These are phyloP conservation scores for Vulpes lagopus DNA, from an alignment of 2,113 vertebrate species.

Conservation along the genomic window DNA sequence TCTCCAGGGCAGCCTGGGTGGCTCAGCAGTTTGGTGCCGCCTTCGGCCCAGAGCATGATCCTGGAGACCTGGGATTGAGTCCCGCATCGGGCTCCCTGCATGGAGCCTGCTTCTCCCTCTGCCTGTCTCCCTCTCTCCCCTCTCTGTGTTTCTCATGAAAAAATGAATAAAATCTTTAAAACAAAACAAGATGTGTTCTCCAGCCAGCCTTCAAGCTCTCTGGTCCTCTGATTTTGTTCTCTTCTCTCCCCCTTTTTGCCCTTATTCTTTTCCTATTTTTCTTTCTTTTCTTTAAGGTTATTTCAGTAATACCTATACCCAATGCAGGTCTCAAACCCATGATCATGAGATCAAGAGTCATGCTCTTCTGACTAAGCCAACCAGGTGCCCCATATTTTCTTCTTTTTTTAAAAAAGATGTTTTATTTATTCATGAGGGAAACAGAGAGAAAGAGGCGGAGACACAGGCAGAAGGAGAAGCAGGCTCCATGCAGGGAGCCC, in stretches of 20 bases:
- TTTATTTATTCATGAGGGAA: not conserved
- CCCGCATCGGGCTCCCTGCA: too few relatives aligned
- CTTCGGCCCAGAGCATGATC: too few relatives aligned
- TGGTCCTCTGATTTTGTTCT: not conserved
- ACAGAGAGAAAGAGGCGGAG: not conserved
- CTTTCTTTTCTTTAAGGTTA: not conserved
- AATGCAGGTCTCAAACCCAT: not conserved
- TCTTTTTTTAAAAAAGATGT: not conserved
- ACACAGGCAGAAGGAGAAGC: not conserved
- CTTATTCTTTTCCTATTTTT: not conserved
- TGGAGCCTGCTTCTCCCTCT: too few relatives aligned
- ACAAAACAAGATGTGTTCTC: not conserved
- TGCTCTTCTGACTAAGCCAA: not conserved
- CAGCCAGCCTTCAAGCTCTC: not conserved
- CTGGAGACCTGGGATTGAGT: too few relatives aligned
- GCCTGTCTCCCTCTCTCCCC: too few relatives aligned
- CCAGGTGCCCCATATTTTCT: not conserved
- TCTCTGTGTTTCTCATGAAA: too few relatives aligned
- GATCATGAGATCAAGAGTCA: not conserved
- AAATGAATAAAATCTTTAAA: too few relatives aligned
- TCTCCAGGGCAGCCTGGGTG: not conserved
- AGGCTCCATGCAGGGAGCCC: not conserved
- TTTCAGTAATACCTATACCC: not conserved
- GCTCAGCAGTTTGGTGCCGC: too few relatives aligned
- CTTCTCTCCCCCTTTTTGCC: not conserved